Evolutionary conservation across 37 sponge, comb jelly and placozoan genomes (phyloP).

Genomic region (Axinella damicornis): DNA sequence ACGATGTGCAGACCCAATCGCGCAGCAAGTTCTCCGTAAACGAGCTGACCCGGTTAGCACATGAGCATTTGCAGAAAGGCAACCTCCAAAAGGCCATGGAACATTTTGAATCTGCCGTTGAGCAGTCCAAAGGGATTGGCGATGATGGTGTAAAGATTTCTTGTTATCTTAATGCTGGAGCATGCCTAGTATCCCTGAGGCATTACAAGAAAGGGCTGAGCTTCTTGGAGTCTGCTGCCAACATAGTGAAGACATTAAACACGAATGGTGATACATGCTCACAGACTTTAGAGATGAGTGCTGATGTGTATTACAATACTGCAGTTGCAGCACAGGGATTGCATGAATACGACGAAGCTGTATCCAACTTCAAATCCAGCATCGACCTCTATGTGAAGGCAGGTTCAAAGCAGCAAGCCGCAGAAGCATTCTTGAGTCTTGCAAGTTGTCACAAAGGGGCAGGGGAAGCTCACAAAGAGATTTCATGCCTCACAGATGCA

Average conservation of each 20-base stretch:
- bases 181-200: conserved; percentile 62
- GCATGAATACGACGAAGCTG: conserved; percentile 45
- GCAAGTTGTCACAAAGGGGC: conserved; percentile 43
- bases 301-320: conserved; percentile 61
- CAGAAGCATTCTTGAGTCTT: conserved; percentile 32
- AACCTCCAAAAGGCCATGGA: conserved; percentile 53
- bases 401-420: conserved; percentile 26
- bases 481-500: conserved; percentile 38
- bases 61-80: conserved; percentile 48
- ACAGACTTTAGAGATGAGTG: conserved; percentile 14
- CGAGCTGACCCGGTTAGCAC: conserved; percentile 43
- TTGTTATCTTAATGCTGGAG: conserved; percentile 75
- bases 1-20: neutral
- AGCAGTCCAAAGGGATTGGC: conserved; percentile 6
- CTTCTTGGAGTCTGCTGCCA: conserved; percentile 53
- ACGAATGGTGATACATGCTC: too few species aligned
- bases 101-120: conserved; percentile 57
- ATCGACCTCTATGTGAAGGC: conserved; percentile 58
- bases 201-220: conserved; percentile 43
- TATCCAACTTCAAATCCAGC: conserved; percentile 11
- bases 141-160: conserved; percentile 26
- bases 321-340: conserved; percentile 51
- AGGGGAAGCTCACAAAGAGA: conserved; percentile 41
- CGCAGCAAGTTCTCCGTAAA: neutral
- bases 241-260: conserved; percentile 17